Conservation (phyloP, 2,888 invertebrate genomes). For the Aplocera efformata region DNA sequence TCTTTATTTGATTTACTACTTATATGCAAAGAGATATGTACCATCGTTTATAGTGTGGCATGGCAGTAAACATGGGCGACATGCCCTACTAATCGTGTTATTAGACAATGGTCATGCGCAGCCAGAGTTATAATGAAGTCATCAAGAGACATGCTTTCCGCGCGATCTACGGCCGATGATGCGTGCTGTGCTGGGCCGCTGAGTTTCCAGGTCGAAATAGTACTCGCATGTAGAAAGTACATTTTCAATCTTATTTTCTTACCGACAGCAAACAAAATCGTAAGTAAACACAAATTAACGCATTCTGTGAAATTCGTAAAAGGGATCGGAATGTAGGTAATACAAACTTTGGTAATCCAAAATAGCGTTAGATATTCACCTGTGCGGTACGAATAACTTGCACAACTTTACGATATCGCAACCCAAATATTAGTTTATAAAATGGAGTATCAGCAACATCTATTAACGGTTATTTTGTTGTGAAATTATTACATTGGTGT, state of each 20-base stretch:
- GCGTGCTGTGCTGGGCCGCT: conserved; percentile 45
- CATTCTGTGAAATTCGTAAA: background rate
- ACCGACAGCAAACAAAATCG: conserved; percentile 1
- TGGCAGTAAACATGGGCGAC: conserved; percentile 17
- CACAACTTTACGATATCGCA: conserved; percentile 7
- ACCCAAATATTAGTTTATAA: conserved; percentile 23
- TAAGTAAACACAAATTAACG: background rate
- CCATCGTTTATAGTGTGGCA: conserved; percentile 6
- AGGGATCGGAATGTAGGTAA: background rate
- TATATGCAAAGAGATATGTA: background rate
- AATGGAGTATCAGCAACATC: conserved; percentile 20
- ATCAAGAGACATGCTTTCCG: conserved; percentile 52
- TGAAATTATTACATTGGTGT: conserved; percentile 21
- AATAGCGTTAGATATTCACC: background rate
- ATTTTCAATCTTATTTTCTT: conserved; percentile 11
- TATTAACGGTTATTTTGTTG: conserved; percentile 27
- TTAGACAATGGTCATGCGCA: conserved; percentile 32
- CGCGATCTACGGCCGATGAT: conserved; percentile 47
- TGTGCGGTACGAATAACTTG: background rate
- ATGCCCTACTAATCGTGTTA: conserved; percentile 28
- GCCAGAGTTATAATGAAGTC: conserved; percentile 40
- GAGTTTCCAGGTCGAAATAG: conserved; percentile 46
- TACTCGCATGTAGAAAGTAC: conserved; percentile 14
- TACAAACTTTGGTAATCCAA: conserved; percentile 3
- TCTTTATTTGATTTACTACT: no score